Evolutionary conservation across 35 echinoderm and acorn worm species (phyloP).

Genomic region (Amphiura filiformis): DNA sequence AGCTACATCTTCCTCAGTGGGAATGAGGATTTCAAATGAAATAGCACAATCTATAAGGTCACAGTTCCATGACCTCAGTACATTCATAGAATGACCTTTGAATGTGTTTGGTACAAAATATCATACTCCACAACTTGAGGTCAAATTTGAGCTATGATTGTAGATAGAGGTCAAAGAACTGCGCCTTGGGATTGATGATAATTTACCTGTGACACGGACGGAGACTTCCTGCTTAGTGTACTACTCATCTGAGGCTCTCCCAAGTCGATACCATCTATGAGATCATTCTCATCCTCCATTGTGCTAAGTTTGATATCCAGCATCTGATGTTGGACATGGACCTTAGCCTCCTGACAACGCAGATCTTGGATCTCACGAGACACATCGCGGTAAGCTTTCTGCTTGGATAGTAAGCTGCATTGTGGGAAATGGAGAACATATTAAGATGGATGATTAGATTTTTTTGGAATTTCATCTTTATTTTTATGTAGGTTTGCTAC

Average conservation of each 20-base stretch:
- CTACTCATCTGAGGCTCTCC: constrained; percentile 1
- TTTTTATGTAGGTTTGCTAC: background rate
- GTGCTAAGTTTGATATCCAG: constrained; percentile 53
- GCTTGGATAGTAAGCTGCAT: constrained; percentile 84
- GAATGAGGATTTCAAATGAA: too few relatives aligned
- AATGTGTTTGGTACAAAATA: too few relatives aligned
- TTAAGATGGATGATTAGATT: too few relatives aligned
- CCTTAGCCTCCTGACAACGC: constrained; percentile 77
- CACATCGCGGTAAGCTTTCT: constrained; percentile 80
- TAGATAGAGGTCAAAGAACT: too few relatives aligned
- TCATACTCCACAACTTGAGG: too few relatives aligned
- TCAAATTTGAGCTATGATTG: too few relatives aligned
- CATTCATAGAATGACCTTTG: too few relatives aligned
- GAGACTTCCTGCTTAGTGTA: constrained; percentile 9
- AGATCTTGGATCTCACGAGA: constrained; percentile 75
- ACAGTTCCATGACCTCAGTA: too few relatives aligned
- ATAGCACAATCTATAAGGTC: too few relatives aligned
- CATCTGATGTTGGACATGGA: constrained; percentile 52
- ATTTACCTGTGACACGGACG: background rate
- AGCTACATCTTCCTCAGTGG: too few relatives aligned
- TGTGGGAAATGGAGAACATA: too few relatives aligned
- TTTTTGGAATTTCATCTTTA: background rate
- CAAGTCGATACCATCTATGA: constrained; percentile 64
- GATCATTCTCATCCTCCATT: constrained; percentile 64
- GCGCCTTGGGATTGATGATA: too few relatives aligned